phyloP scores from a whole-genome alignment of 2,888 invertebrate species.

The Syritta pipiens region DNA sequence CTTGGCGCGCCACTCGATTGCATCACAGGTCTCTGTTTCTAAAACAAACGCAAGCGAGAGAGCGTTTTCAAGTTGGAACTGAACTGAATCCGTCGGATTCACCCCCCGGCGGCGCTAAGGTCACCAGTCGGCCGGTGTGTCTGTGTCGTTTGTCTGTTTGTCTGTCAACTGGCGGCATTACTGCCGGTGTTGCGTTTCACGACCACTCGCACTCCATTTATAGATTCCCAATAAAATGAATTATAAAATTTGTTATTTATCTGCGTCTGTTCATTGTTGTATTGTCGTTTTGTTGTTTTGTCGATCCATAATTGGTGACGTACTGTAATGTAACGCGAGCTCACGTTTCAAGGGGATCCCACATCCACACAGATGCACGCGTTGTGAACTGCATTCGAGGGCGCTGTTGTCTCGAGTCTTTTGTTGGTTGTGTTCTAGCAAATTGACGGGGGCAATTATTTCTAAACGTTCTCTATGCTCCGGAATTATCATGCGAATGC shows the following conservation, averaged over 20 bases:
- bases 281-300: constrained; percentile 30
- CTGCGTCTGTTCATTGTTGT: constrained; percentile 2
- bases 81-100: constrained; percentile 10
- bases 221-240: constrained; percentile 45
- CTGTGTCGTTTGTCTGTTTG: no score
- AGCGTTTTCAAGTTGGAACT: constrained; percentile 37
- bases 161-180: constrained; percentile 5
- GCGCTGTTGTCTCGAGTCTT: background rate
- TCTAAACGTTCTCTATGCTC: constrained; percentile 12
- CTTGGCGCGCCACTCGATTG: no score
- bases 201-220: constrained; percentile 25
- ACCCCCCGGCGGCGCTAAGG: constrained; percentile 26
- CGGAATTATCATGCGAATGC: constrained; percentile 49
- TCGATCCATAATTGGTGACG: constrained; percentile 34
- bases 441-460: constrained; percentile 35
- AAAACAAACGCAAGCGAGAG: background rate
- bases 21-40: background rate
- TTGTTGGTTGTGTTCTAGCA: constrained; percentile 18
- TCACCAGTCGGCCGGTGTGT: no score
- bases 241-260: constrained; percentile 23
- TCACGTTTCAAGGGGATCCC: constrained; percentile 29
- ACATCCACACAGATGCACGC: constrained; percentile 1
- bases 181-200: constrained; percentile 31
- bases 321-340: background rate
- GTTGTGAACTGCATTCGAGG: no score